Evolutionary conservation across 2,888 invertebrate species (phyloP), one percentile per base, ranked within the genome.

Genomic region (Morpho deidamia): DNA sequence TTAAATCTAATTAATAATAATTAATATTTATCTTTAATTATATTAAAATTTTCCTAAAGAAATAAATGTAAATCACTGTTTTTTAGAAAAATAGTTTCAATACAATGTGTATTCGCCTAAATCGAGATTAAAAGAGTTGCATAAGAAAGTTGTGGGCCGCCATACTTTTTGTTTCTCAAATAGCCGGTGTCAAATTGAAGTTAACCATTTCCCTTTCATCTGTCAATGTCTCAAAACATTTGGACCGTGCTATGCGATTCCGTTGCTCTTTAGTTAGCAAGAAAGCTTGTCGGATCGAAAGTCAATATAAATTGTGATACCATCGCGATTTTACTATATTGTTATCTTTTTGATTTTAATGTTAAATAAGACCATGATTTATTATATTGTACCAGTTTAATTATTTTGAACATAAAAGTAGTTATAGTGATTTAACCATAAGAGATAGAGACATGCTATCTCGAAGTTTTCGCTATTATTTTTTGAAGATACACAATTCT

Each of bases 151-250:
- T 37, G 37, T 4, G n/a, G 37, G 33, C 7, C 44, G 34, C 44
- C 32, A 11, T 11, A 43, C n/a, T 34, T 35, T 12, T 12, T 35
- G 10, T 44, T 44, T 35, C 4, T 35, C 35, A 11, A 35, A 45
- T 37, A 14, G 10, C 37, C 45, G 37, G 35, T 68, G 68, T 68
- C 67, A 62, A 67, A 69, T 67, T 65, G 69, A 72, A 70, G 62
- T 70, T 66, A 69, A 66, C 66, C 71, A 71, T 76, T 76, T 79
- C 75, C 75, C 67, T 68, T 68, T 68, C 69, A 75, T 78, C 66
- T 61, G 68, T 78, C 79, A 77, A 69, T 62, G 76, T 76, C 76
- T 61, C 53, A 58, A 60, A 56, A 53, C 44, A 45, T 45, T 45
- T 37, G 45, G 45, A 45, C 45, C 45, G 37, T 45, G 45, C 47